phyloP scores from a whole-genome alignment of 2,888 invertebrate genomes.

The Pedicia rivosa region DNA sequence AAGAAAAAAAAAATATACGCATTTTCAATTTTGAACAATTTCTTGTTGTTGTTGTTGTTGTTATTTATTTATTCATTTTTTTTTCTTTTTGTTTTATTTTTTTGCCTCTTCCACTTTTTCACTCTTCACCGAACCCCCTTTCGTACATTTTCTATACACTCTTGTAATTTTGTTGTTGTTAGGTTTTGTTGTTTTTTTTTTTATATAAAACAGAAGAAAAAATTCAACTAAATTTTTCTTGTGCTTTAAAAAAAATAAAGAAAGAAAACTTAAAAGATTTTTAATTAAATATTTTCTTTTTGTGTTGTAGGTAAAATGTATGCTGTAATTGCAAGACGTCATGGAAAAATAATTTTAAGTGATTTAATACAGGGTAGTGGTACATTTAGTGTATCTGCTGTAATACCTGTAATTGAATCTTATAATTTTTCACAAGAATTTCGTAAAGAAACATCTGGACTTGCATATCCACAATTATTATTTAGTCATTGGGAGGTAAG shows the following conservation, averaged over 20 bases:
- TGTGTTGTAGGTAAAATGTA: conserved; percentile 64
- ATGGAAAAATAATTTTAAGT: conserved; percentile 76
- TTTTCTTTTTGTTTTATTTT: too few species aligned
- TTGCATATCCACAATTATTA: conserved; percentile 86
- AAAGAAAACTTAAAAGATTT: too few species aligned
- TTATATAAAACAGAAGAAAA: not conserved
- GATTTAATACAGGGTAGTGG: conserved; percentile 86
- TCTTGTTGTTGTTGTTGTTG: too few species aligned
- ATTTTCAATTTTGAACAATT: too few species aligned
- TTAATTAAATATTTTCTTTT: conserved; percentile 12
- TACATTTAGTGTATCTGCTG: conserved; percentile 74
- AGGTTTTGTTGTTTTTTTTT: conserved; percentile 5
- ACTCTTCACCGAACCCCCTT: too few species aligned
- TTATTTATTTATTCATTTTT: too few species aligned
- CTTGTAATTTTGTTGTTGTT: conserved; percentile 7
- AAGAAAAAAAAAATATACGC: too few species aligned
- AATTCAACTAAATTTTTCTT: too few species aligned
- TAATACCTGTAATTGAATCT: conserved; percentile 92
- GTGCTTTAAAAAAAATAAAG: too few species aligned
- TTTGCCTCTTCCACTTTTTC: too few species aligned
- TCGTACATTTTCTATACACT: not conserved
- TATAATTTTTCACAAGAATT: conserved; percentile 90
- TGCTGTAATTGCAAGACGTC: conserved; percentile 71
- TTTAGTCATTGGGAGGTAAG: conserved; percentile 97
- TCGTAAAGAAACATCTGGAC: conserved; percentile 87